Conservation (phyloP, 2,888 invertebrate species). For the Apoda limacodes region DNA sequence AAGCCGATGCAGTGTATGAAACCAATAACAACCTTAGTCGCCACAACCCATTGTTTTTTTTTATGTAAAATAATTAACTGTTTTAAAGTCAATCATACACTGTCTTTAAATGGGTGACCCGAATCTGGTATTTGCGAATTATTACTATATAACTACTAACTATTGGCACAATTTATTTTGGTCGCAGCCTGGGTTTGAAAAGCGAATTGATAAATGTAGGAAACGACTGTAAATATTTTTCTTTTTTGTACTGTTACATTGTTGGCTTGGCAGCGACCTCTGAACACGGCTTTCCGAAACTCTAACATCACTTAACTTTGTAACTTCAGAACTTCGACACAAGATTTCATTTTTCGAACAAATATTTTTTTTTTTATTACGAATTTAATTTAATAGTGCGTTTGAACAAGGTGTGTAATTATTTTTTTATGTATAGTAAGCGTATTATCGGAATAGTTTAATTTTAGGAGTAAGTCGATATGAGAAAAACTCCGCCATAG, state of each 20-base stretch:
- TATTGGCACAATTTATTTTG: conserved; percentile 49
- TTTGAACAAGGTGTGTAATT: conserved; percentile 34
- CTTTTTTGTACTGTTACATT: no score
- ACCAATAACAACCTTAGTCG: conserved; percentile 18
- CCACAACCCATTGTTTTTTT: conserved; percentile 39
- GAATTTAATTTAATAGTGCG: conserved; percentile 45
- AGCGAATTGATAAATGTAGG: no score
- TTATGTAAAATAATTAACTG: conserved; percentile 23
- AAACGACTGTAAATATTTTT: no score
- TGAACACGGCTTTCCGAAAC: conserved; percentile 65
- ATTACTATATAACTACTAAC: conserved; percentile 32
- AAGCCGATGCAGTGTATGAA: conserved; percentile 55
- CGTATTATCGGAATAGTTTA: conserved; percentile 23
- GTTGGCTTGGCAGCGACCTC: conserved; percentile 27
- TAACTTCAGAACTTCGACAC: conserved; percentile 33
- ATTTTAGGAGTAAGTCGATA: conserved; percentile 43
- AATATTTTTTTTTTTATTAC: conserved; percentile 36
- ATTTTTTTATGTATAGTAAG: conserved; percentile 27
- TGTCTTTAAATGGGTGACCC: conserved; percentile 59
- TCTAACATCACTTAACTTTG: conserved; percentile 52
- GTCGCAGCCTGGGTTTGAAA: no score
- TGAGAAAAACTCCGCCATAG: conserved; percentile 60
- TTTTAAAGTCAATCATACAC: conserved; percentile 37
- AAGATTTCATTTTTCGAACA: conserved; percentile 43
- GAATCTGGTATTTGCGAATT: conserved; percentile 53